These are phyloP conservation scores for Caenorhabditis sinica DNA, from an alignment of 2,888 invertebrate species.

Conservation along the genomic window DNA sequence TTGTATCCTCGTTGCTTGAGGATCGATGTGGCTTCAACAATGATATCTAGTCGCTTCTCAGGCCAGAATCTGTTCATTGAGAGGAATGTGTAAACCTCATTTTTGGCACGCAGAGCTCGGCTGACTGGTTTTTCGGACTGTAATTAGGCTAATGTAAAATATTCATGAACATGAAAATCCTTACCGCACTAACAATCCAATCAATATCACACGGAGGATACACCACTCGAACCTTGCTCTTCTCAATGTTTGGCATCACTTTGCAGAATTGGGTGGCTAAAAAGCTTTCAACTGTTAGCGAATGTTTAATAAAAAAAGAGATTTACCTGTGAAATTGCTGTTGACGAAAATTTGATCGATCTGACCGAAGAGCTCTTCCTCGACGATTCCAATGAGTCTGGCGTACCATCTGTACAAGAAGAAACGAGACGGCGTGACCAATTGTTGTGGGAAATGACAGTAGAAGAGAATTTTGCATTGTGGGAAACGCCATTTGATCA, in stretches of 20 bases:
- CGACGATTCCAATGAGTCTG: conserved; percentile 80
- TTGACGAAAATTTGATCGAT: conserved; percentile 85
- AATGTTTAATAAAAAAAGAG: not conserved
- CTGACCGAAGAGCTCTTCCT: conserved; percentile 85
- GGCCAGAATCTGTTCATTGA: conserved; percentile 84
- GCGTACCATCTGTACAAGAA: conserved; percentile 83
- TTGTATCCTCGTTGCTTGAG: conserved; percentile 76
- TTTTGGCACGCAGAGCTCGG: conserved; percentile 73
- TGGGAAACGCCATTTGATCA: conserved; percentile 83
- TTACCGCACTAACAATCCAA: conserved; percentile 72
- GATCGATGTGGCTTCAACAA: conserved; percentile 82
- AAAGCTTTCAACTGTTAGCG: not conserved
- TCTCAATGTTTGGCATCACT: conserved; percentile 81
- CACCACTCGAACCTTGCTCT: conserved; percentile 80
- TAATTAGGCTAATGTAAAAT: conserved; percentile 24
- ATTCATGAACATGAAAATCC: not conserved
- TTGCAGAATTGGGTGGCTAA: conserved; percentile 76
- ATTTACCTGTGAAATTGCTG: conserved; percentile 85
- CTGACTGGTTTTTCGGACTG: conserved; percentile 71
- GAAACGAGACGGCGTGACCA: conserved; percentile 82
- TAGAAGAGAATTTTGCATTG: conserved; percentile 81
- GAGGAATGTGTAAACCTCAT: conserved; percentile 79
- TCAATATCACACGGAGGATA: conserved; percentile 83
- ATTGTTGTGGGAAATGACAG: conserved; percentile 83
- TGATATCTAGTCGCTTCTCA: conserved; percentile 83